Evolutionary conservation across 2,888 invertebrate genomes (phyloP).

Genomic region (Oscheius myriophilus): DNA sequence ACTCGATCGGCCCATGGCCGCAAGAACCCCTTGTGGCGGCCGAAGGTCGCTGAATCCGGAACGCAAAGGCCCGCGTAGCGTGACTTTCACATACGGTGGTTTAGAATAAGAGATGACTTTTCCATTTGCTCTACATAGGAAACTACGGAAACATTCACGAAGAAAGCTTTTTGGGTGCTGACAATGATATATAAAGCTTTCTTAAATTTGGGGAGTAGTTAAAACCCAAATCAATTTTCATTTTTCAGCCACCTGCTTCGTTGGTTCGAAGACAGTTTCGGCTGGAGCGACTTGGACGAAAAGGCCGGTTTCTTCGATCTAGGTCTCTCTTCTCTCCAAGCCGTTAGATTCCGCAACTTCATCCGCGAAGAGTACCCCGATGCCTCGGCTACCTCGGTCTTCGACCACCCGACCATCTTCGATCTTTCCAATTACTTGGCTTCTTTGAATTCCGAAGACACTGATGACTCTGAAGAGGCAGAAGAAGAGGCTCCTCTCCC

Average conservation of each 20-base stretch:
- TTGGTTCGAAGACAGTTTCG: conserved; percentile 47
- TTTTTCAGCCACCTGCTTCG: conserved; percentile 27
- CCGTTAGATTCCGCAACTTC: conserved; percentile 42
- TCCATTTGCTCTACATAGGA: too few species aligned
- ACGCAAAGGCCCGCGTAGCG: too few species aligned
- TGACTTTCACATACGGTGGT: too few species aligned
- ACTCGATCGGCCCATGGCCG: too few species aligned
- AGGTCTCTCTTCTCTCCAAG: conserved; percentile 49
- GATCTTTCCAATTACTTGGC: conserved; percentile 42
- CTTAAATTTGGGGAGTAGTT: too few species aligned
- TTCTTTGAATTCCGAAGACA: conserved; percentile 31
- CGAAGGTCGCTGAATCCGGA: too few species aligned
- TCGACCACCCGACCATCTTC: conserved; percentile 49
- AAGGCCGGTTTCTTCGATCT: conserved; percentile 53
- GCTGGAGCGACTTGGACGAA: conserved; percentile 50
- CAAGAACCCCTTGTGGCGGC: too few species aligned
- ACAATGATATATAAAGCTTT: too few species aligned
- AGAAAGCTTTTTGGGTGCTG: too few species aligned
- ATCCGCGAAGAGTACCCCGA: conserved; percentile 44
- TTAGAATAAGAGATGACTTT: too few species aligned
- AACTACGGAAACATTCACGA: too few species aligned
- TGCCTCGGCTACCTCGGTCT: conserved; percentile 44
- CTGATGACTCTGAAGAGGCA: not conserved
- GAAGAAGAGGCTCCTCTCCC: conserved; percentile 7
- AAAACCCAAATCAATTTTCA: too few species aligned